Percentiles rank a stretch among this genome's conserved stretches.
Evolutionary conservation across 2,888 invertebrate genomes (phyloP).

Genomic region (Apodemia mormo): DNA sequence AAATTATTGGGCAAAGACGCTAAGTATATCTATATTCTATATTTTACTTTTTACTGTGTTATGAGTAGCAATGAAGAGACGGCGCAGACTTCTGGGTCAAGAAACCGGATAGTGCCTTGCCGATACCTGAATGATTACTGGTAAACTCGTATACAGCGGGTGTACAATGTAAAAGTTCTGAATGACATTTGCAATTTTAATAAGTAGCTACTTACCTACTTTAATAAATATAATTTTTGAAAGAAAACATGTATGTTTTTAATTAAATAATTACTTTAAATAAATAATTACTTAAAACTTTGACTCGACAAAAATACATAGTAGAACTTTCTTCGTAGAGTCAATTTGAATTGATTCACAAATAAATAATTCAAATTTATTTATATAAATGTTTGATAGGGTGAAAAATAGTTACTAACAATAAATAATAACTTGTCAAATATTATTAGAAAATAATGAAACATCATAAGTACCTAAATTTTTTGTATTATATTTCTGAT

Average conservation of each 20-base stretch:
- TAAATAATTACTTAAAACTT: too few relatives aligned
- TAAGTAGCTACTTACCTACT: background rate
- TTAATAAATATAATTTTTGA: background rate
- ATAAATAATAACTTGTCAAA: too few relatives aligned
- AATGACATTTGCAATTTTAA: conserved; percentile 7
- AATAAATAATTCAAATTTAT: too few relatives aligned
- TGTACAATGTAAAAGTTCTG: conserved; percentile 15
- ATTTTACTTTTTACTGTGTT: conserved; percentile 13
- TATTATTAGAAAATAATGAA: too few relatives aligned
- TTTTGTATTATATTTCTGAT: too few relatives aligned
- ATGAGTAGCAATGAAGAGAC: conserved; percentile 24
- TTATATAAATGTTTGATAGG: too few relatives aligned
- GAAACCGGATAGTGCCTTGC: conserved; percentile 32
- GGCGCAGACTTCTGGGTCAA: conserved; percentile 30
- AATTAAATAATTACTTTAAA: background rate
- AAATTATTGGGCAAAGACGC: too few relatives aligned
- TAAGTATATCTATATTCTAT: too few relatives aligned
- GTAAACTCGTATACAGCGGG: background rate
- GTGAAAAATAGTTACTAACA: too few relatives aligned
- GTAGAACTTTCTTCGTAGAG: too few relatives aligned
- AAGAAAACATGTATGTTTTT: background rate
- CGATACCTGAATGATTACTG: conserved; percentile 25
- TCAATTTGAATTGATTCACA: too few relatives aligned
- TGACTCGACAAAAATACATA: background rate
- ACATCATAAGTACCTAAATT: too few relatives aligned